Percentiles rank a stretch among this genome's conserved stretches.
Evolutionary conservation across 2,797 vertebrate species (phyloP).

Genomic region (Coracias cyanogaster): DNA sequence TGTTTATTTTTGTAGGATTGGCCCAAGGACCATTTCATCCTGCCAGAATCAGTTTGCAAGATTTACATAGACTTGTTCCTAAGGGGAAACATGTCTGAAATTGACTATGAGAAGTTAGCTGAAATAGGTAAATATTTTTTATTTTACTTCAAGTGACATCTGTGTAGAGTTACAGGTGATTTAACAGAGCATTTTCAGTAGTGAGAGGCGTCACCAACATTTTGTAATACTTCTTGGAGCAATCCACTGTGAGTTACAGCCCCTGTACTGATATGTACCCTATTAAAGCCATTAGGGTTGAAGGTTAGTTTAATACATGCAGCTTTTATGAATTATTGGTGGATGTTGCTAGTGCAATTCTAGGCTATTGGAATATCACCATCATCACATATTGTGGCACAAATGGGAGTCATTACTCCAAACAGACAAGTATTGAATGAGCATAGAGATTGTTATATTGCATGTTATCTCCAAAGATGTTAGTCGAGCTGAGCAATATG

Average conservation of each 20-base stretch:
- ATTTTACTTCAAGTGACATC: not conserved
- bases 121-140: conserved; percentile 69
- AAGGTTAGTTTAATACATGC: conserved; percentile 36
- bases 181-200: not conserved
- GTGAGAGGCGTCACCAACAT: not conserved
- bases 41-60: not conserved
- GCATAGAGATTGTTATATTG: not conserved
- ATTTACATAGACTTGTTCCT: not conserved
- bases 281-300: conserved; percentile 24
- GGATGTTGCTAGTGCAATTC: not conserved
- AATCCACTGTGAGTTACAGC: not conserved
- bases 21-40: not conserved
- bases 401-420: conserved; percentile 42
- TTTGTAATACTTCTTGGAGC: not conserved
- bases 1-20: not conserved
- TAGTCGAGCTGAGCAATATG: not conserved
- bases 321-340: conserved; percentile 28
- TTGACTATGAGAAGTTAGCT: conserved; percentile 80
- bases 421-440: conserved; percentile 1
- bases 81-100: conserved; percentile 14
- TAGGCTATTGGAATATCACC: conserved; percentile 2
- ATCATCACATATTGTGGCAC: conserved; percentile 12
- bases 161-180: not conserved
- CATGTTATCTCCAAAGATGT: not conserved
- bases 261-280: not conserved